Evolutionary conservation across 2,113 vertebrate genomes (phyloP).

Genomic region (Caloenas nicobarica): DNA sequence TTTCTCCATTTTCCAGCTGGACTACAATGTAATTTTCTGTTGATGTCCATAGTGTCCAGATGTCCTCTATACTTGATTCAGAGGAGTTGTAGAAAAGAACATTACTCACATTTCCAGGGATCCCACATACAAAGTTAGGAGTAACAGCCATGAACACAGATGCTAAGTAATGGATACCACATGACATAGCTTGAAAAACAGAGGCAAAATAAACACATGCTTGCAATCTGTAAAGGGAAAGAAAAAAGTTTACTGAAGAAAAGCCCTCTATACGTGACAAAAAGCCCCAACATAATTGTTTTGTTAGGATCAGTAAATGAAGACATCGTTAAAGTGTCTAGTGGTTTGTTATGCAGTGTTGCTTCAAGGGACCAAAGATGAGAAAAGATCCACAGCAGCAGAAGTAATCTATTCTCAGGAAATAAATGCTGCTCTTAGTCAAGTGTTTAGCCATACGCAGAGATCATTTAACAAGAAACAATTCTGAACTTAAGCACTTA

Average conservation of each 20-base stretch:
- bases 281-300: background rate
- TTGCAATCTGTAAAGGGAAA: constrained; percentile 83
- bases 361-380: background rate
- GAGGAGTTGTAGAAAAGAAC: constrained; percentile 81
- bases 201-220: constrained; percentile 88
- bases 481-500: background rate
- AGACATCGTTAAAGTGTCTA: background rate
- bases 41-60: constrained; percentile 76
- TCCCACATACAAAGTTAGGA: constrained; percentile 82
- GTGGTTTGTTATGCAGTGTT: background rate
- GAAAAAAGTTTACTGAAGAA: constrained; percentile 7
- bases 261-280: background rate
- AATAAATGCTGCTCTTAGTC: background rate
- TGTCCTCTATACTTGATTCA: constrained; percentile 70
- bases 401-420: background rate
- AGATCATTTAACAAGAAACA: background rate
- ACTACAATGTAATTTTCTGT: constrained; percentile 77
- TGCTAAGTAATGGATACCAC: constrained; percentile 92
- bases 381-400: background rate
- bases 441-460: background rate
- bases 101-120: constrained; percentile 80
- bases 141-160: constrained; percentile 90
- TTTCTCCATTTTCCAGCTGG: constrained; percentile 77
- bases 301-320: background rate
- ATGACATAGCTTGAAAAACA: constrained; percentile 88